Base-by-base conservation (phyloP, 2,888 invertebrate genomes). In the Heteromyza rotundicornis region DNA sequence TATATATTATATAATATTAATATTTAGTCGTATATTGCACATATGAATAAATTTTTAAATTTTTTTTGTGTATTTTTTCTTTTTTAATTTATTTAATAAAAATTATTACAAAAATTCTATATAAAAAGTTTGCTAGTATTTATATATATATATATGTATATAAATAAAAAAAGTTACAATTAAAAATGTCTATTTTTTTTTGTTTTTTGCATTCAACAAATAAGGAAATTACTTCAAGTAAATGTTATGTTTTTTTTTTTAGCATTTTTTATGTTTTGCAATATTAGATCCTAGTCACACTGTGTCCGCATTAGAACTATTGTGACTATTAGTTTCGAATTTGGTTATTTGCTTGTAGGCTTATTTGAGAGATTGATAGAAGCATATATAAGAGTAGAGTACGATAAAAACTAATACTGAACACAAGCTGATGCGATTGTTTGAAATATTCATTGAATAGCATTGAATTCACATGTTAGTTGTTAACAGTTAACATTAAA, bases 341-440 rank as follows among this genome's bases (percentile, higher is more conserved):
- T 57, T 52, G 36, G 44, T 53, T 27, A 3, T 57, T 57, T 49
- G 22, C 17, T 62, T 57, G 10, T 40, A 16, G 36, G 19, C 36
- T 10, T 56, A 27, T 27, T 27, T 27, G 27, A 27, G 27, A 40
- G n/a, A 40, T 40, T 40, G 40, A 40, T 7, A n/a, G 40, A 17
- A 54, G 2, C 12, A 54, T 35, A 19, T 32, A 36, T 14, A 53
- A 51, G 35, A 23, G 10, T 32, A 35, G n/a, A n/a, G n/a, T n/a
- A n/a, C n/a, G n/a, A n/a, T n/a, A n/a, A 69, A 70, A 70, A 71
- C 63, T 79, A 78, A 78, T 78, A 78, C 77, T 79, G 78, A 79
- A 79, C 77, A 78, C 76, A 78, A 78, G 69, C 70, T 70, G 67
- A 68, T 64, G 65, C 64, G 66, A 62, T 67, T 64, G 63, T 64